A percentile compares a stretch with the other conserved stretches of the same genome.
Conservation (phyloP, 2,797 vertebrate genomes). For the Staurois parvus region DNA sequence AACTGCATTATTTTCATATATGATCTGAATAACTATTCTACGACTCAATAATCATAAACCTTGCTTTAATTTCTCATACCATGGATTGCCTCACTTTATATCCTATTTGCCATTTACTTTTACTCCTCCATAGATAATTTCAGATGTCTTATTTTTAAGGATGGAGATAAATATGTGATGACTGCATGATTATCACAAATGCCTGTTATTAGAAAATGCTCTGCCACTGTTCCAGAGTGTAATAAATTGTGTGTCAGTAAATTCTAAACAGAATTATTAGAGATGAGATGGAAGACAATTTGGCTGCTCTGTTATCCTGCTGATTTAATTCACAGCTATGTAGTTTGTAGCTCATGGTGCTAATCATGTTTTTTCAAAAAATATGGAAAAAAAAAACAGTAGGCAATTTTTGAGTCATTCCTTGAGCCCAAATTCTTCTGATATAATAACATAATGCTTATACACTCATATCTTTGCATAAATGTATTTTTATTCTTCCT, state of each 20-base stretch:
- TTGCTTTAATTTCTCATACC: slow-evolving; percentile 70
- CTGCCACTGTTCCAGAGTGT: slow-evolving; percentile 66
- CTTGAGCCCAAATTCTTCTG: background rate
- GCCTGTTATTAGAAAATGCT: slow-evolving; percentile 64
- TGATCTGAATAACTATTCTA: slow-evolving; percentile 69
- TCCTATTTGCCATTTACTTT: slow-evolving; percentile 56
- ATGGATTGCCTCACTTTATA: slow-evolving; percentile 64
- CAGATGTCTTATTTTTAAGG: slow-evolving; percentile 49
- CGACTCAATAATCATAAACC: slow-evolving; percentile 69
- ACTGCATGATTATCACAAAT: slow-evolving; percentile 68
- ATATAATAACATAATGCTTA: slow-evolving; percentile 16
- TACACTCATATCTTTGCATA: slow-evolving; percentile 19
- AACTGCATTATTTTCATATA: slow-evolving; percentile 71
- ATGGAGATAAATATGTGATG: slow-evolving; percentile 73
- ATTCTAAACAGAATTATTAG: slow-evolving; percentile 60
- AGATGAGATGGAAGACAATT: slow-evolving; percentile 20
- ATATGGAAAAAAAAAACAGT: slow-evolving; percentile 14
- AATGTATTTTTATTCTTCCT: slow-evolving; percentile 34
- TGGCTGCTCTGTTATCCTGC: background rate
- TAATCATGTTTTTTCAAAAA: slow-evolving; percentile 33
- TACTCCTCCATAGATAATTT: slow-evolving; percentile 45
- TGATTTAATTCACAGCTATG: slow-evolving; percentile 25
- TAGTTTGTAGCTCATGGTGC: background rate
- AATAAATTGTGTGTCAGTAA: slow-evolving; percentile 69
- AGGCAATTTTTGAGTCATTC: background rate